phyloP scores from a whole-genome alignment of 2,113 vertebrate species.

The Myotis davidii region DNA sequence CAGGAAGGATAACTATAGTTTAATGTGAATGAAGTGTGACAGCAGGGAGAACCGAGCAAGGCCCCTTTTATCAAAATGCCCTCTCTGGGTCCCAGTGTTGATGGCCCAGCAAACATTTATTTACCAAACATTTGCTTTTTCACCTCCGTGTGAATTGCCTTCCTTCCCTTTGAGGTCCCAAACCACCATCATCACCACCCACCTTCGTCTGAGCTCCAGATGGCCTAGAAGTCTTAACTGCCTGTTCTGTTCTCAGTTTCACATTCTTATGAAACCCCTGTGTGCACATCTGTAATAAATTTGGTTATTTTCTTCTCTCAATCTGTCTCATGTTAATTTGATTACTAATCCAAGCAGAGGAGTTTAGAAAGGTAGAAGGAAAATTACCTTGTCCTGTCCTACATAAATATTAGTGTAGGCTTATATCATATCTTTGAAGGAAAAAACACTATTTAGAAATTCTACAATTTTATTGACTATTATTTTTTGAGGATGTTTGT shows the following conservation, averaged over 20 bases:
- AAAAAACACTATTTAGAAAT: neutral
- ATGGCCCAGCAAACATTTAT: neutral
- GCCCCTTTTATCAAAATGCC: neutral
- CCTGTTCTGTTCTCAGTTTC: neutral
- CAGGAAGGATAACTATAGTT: neutral
- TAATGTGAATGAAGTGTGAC: neutral
- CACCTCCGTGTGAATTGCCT: neutral
- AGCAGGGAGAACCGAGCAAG: neutral
- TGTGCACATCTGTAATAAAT: too few species aligned
- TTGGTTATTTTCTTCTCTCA: neutral
- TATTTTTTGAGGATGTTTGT: neutral
- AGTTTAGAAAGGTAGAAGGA: neutral
- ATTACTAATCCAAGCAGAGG: neutral
- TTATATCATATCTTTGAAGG: neutral
- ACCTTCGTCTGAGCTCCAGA: neutral
- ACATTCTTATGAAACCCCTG: neutral
- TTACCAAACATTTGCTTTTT: neutral
- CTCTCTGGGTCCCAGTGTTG: neutral
- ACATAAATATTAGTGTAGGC: neutral
- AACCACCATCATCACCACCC: neutral
- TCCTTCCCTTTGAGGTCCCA: neutral
- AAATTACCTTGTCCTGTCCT: neutral
- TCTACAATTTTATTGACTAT: neutral
- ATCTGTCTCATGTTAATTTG: neutral
- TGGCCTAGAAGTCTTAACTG: neutral